Base-by-base conservation (phyloP, 1,140 invertebrate species). In the Bicyclus anynana region DNA sequence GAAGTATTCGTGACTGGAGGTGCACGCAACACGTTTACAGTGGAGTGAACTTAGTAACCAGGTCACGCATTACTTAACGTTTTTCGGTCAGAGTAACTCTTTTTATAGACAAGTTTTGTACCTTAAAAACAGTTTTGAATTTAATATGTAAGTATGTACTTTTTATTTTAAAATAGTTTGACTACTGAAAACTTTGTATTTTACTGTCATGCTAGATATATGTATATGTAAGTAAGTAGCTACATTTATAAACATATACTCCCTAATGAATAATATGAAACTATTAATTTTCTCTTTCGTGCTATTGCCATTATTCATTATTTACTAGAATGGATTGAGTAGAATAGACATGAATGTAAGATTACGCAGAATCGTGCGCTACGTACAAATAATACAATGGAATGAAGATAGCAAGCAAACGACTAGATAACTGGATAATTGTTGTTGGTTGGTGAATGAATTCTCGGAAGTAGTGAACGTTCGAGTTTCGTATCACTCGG, bases 391-490 rank as follows among this genome's bases (percentile, higher is more conserved):
- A 68, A 58, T 60, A 67, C 46, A 72, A 69, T 68, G 67, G 59
- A 66, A 71, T 69, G 64, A 70, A 72, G 64, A 78, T 73, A 71
- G 67, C 62, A 56, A 73, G 57, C 59, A 66, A 79, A 77, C 70
- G 61, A 70, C 69, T 74, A 77, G 75, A 80, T 77, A 80, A 71
- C 65, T 69, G 60, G 62, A 73, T 77, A 77, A 77, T 74, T 72
- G 53, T 65, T 72, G 67, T 71, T 68, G 48, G 60, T 74, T 66
- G 48, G 53, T 84, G 79, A 84, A 82, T 82, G 76, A 77, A 73
- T 84, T 82, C 81, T 78, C 51, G 67, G 77, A 82, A 84, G 63
- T 67, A 69, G 69, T 80, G 74, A 80, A 80, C 67, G 70, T 77
- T 74, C 70, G 62, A 67, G 69, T 78, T 79, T 72, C 65, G 63